Evolutionary conservation across 2,113 vertebrate genomes (phyloP).

Genomic region (Cebus imitator): DNA sequence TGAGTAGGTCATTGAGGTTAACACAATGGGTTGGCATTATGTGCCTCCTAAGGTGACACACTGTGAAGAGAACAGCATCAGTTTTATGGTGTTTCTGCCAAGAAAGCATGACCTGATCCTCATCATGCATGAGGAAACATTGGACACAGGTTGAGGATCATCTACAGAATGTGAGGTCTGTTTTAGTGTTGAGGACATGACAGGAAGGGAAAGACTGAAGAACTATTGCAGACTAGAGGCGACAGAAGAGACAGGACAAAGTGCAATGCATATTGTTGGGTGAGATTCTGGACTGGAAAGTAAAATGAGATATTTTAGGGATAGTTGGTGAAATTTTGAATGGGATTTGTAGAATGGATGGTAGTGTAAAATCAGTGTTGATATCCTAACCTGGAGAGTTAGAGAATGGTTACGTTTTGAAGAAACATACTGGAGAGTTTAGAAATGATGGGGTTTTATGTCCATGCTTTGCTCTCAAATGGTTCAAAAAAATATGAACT

Average conservation of each 20-base stretch:
- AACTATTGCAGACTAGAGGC: not conserved
- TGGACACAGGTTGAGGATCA: not conserved
- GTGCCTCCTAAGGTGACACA: not conserved
- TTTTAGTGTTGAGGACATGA: not conserved
- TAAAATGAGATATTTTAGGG: not conserved
- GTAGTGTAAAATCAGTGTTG: not conserved
- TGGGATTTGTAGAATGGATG: not conserved
- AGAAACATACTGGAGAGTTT: not conserved
- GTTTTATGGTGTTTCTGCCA: not conserved
- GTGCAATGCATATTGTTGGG: not conserved
- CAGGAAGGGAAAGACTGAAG: too few relatives aligned
- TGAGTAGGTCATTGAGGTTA: not conserved
- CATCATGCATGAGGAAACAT: not conserved
- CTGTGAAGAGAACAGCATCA: not conserved
- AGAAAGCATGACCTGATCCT: not conserved
- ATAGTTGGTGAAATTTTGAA: not conserved
- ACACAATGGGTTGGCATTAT: not conserved
- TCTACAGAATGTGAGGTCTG: not conserved
- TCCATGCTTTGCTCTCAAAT: not conserved
- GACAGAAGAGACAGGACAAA: not conserved
- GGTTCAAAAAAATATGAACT: not conserved
- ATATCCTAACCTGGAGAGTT: not conserved
- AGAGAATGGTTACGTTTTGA: not conserved
- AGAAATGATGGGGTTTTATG: not conserved
- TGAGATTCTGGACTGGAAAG: not conserved